Conservation (phyloP, 2,797 vertebrate genomes). For the Neosalanx taihuensis region DNA sequence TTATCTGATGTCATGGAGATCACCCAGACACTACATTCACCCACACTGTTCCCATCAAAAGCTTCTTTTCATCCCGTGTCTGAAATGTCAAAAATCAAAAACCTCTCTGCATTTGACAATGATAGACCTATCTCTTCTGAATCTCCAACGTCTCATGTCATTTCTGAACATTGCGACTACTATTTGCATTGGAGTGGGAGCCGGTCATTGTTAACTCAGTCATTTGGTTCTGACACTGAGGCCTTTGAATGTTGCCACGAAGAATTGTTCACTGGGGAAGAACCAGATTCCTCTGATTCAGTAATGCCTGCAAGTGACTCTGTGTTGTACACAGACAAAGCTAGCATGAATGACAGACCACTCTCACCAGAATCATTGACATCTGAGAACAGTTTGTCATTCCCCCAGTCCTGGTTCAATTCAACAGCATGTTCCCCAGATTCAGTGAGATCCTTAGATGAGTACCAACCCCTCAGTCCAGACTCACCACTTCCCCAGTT, state of each 20-base stretch:
- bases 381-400: conserved; percentile 12
- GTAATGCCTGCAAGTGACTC: neutral
- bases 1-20: neutral
- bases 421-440: conserved; percentile 23
- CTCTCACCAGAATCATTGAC: conserved; percentile 35
- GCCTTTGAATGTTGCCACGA: neutral
- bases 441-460: conserved; percentile 24
- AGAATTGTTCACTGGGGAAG: neutral
- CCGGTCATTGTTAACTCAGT: neutral
- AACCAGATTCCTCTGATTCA: conserved; percentile 3
- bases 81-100: neutral
- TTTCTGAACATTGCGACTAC: neutral
- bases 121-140: neutral
- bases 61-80: too few relatives aligned
- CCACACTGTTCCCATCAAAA: too few relatives aligned
- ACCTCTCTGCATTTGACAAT: neutral
- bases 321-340: neutral
- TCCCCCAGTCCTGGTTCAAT: neutral
- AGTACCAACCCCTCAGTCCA: conserved; percentile 19
- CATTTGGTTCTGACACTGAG: neutral
- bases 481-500: conserved; percentile 37
- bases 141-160: conserved; percentile 2
- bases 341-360: neutral
- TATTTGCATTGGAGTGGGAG: neutral
- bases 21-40: neutral